phyloP scores from a whole-genome alignment of 2,113 vertebrate species.

The Coturnix japonica region DNA sequence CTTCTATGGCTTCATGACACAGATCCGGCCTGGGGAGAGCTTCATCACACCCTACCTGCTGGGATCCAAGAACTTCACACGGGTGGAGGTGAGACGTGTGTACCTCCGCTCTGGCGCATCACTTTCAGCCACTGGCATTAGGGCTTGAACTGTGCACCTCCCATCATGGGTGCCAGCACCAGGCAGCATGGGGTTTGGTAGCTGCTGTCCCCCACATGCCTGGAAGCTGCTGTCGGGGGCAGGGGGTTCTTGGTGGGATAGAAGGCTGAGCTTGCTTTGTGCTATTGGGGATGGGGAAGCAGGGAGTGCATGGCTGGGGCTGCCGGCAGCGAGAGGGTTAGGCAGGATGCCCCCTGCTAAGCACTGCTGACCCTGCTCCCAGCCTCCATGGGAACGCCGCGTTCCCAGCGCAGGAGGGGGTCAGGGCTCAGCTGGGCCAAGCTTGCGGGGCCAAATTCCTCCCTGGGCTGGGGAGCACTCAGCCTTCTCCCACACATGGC shows the following conservation, averaged over 20 bases:
- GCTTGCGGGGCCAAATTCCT: neutral
- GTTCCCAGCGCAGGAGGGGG: neutral
- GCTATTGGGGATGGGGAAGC: too few species aligned
- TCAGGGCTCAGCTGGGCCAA: fast-evolving
- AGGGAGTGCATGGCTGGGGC: fast-evolving
- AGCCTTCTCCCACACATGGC: neutral
- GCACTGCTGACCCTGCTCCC: neutral
- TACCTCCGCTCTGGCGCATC: neutral
- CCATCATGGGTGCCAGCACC: neutral
- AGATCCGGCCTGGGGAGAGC: slow-evolving; percentile 61
- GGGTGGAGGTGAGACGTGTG: neutral
- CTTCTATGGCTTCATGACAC: slow-evolving; percentile 61
- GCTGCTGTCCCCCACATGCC: neutral
- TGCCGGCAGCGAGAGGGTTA: neutral
- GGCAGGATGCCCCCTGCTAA: neutral
- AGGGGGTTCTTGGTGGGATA: neutral
- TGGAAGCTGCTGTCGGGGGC: neutral
- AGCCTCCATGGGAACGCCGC: neutral
- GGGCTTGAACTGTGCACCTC: neutral
- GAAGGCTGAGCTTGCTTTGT: neutral
- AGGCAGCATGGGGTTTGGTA: neutral
- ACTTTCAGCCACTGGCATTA: neutral
- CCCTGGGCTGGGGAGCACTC: neutral
- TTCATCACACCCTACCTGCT: slow-evolving; percentile 59
- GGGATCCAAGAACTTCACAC: slow-evolving; percentile 5